Evolutionary conservation across 1,140 invertebrate genomes (phyloP), one percentile per base, ranked within the genome.

Genomic region (Samia ricini): DNA sequence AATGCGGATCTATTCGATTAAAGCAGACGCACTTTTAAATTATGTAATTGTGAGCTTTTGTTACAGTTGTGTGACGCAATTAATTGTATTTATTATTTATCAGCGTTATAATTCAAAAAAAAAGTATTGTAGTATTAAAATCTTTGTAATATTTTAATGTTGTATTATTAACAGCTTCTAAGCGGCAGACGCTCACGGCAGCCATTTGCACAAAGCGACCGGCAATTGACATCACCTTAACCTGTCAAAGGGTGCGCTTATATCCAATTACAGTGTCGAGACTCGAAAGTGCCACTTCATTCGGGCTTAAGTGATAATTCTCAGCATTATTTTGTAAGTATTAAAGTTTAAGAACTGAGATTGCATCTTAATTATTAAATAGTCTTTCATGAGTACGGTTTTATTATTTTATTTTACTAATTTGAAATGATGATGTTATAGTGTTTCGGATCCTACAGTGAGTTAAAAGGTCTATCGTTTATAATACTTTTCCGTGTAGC

Each of bases 221-320:
- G 57, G 61, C 72, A 73, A 73, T 72, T 68, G 68, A 72, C 63
- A 62, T 64, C 69, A 57, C 64, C 59, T 65, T 58, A 69, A 68
- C 70, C 60, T 73, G 74, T 71, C 74, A 76, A 76, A 76, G 73
- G 74, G 71, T 64, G 33, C 64, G 59, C 42, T 66, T 66, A 69
- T 69, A 75, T 72, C 68, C 66, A 67, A 72, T 76, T 73, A 72
- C 64, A 65, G 29, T 33, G 52, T 50, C 29, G 67, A 36, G 58
- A 70, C 64, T 57, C 51, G 61, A 57, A 61, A 72, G 60, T 66
- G 70, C 51, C 68, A 66, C 64, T 72, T 65, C 23, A 54, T 54
- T 62, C 61, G 42, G 60, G 58, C 66, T 58, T 66, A 50, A 68
- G 42, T 63, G 64, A 69, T 60, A 59, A 62, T 71, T 59, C 59